Evolutionary conservation across 1,140 invertebrate species (phyloP).

Genomic region (Saccostrea cuccullata): DNA sequence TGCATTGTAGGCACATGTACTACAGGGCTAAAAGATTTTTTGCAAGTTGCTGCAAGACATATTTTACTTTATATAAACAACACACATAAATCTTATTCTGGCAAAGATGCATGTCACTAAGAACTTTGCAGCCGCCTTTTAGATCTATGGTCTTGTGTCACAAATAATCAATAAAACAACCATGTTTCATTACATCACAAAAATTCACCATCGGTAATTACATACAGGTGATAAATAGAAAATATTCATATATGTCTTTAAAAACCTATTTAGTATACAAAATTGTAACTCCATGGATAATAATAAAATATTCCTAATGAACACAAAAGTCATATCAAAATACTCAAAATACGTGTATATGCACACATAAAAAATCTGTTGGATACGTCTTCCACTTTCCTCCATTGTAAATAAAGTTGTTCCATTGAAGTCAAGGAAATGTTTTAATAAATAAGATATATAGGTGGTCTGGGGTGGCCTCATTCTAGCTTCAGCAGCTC

Average conservation of each 20-base stretch:
- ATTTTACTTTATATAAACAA: too few species aligned
- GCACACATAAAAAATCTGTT: not conserved
- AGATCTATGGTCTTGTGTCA: not conserved
- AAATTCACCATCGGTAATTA: not conserved
- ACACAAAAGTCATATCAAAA: constrained; percentile 4
- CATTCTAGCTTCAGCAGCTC: constrained; percentile 68
- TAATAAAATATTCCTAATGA: not conserved
- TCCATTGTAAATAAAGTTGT: not conserved
- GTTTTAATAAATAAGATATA: constrained; percentile 28
- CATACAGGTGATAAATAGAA: not conserved
- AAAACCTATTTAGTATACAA: not conserved
- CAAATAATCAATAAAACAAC: not conserved
- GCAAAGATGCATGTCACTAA: not conserved
- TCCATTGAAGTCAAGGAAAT: not conserved
- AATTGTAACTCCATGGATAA: not conserved
- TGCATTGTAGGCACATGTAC: too few species aligned
- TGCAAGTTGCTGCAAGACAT: too few species aligned
- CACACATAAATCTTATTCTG: not conserved
- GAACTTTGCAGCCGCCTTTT: not conserved
- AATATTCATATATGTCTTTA: not conserved
- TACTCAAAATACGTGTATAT: constrained; percentile 10
- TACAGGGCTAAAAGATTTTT: too few species aligned
- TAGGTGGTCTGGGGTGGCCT: not conserved
- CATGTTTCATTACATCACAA: not conserved
- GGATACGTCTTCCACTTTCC: not conserved